Percentiles rank a stretch among this genome's conserved stretches.
Conservation (phyloP, 2,797 vertebrate genomes). For the Leucoraja ocellata region DNA sequence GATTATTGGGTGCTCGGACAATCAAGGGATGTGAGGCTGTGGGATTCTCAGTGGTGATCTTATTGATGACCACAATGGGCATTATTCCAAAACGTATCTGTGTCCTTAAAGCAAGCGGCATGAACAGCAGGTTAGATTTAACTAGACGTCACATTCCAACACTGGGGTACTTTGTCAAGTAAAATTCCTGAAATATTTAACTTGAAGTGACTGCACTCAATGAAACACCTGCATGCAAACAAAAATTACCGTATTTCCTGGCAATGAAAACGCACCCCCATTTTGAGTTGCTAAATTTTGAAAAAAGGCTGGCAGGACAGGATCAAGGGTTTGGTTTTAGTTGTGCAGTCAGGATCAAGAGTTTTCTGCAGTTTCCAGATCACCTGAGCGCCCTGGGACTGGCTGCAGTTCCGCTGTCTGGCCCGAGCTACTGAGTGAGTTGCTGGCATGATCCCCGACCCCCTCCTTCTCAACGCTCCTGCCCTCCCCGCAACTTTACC, state of each 20-base stretch:
- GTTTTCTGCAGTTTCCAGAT: too few species aligned
- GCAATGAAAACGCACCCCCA: too few species aligned
- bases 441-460: too few species aligned
- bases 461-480: too few species aligned
- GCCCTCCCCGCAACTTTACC: too few species aligned
- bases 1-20: background rate
- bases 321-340: too few species aligned
- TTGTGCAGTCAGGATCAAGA: too few species aligned
- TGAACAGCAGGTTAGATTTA: background rate
- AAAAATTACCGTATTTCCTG: background rate
- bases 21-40: background rate
- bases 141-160: background rate
- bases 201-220: background rate
- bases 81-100: background rate
- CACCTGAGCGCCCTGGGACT: too few species aligned
- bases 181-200: background rate
- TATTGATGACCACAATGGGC: background rate
- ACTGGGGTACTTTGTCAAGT: background rate
- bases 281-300: too few species aligned
- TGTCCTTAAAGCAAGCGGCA: background rate
- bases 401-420: too few species aligned
- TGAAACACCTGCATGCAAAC: background rate
- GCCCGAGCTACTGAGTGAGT: too few species aligned
- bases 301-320: too few species aligned
- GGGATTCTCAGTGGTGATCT: background rate